phyloP scores from a whole-genome alignment of 2,113 vertebrate species.

The Agelaius phoeniceus region DNA sequence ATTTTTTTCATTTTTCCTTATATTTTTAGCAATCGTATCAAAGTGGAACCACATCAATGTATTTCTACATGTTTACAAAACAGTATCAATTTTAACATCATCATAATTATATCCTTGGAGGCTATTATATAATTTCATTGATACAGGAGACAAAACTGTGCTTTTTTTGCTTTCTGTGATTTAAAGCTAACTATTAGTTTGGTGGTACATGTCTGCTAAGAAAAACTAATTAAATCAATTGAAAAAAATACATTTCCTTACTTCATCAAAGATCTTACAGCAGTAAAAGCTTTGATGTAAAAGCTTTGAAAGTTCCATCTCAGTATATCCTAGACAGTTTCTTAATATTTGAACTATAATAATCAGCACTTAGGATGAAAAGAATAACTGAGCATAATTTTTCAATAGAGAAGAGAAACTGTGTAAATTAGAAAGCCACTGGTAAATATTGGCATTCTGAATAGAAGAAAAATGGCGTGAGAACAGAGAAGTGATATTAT shows the following conservation, averaged over 20 bases:
- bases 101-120: neutral
- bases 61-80: neutral
- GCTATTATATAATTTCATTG: neutral
- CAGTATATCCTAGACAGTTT: neutral
- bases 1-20: neutral
- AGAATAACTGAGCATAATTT: neutral
- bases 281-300: neutral
- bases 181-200: neutral
- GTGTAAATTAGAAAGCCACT: neutral
- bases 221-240: neutral
- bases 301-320: neutral
- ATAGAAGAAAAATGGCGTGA: neutral
- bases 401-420: neutral
- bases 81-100: neutral
- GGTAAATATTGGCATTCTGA: neutral
- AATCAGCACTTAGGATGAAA: neutral
- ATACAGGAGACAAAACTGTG: neutral
- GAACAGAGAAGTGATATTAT: neutral
- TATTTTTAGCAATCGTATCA: fast-evolving
- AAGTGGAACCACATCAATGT: neutral
- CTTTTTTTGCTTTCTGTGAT: neutral
- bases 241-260: neutral
- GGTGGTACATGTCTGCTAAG: neutral
- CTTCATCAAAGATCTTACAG: neutral
- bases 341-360: neutral